Conservation (phyloP, 2,797 vertebrate genomes). For the Kryptopterus vitreolus region DNA sequence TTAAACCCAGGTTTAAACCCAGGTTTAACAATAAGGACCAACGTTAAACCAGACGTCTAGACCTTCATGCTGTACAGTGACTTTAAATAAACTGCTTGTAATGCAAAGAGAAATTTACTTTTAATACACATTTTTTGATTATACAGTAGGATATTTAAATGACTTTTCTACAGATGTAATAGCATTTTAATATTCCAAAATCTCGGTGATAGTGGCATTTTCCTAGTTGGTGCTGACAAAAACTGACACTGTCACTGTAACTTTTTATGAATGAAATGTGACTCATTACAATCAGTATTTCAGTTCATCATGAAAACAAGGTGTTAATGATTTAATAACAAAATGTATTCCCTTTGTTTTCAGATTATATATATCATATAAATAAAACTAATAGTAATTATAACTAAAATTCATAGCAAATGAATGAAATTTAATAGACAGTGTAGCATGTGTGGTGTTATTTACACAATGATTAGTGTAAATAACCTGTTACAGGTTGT, state of each 20-base stretch:
- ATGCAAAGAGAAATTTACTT: not conserved
- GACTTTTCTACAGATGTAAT: not conserved
- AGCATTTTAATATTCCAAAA: not conserved
- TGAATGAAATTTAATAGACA: not conserved
- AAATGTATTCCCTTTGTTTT: not conserved
- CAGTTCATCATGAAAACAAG: not conserved
- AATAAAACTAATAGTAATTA: not conserved
- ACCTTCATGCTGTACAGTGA: not conserved
- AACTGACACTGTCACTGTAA: not conserved
- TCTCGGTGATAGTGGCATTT: not conserved
- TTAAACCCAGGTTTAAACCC: slow-evolving; percentile 79
- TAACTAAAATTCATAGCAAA: too few relatives aligned
- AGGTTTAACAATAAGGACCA: slow-evolving; percentile 74
- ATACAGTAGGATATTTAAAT: not conserved
- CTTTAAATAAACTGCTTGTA: not conserved
- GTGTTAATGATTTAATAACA: not conserved
- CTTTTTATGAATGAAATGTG: not conserved
- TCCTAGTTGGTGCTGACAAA: not conserved
- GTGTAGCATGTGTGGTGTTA: not conserved
- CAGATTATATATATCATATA: not conserved
- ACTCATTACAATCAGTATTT: not conserved
- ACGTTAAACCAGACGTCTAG: slow-evolving; percentile 71
- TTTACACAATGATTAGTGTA: not conserved
- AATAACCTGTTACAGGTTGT: not conserved
- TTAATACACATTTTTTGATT: not conserved